Evolutionary conservation across 2,888 invertebrate genomes (phyloP).

Genomic region (Lasioglossum zephyrum): DNA sequence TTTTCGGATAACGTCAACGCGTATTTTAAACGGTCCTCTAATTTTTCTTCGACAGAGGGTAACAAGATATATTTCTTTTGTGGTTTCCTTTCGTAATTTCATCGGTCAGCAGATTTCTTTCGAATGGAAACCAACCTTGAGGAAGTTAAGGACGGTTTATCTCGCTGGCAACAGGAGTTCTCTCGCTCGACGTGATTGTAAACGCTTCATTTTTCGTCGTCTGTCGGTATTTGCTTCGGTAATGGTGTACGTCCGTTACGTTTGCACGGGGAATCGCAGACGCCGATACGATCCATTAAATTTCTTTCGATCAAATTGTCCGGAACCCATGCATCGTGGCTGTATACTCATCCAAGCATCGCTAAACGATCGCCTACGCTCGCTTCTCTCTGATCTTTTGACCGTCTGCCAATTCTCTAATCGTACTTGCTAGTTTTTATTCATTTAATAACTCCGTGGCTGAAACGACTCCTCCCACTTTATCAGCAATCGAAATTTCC

Average conservation of each 20-base stretch:
- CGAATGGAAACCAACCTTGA: not conserved
- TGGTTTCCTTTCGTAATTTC: not conserved
- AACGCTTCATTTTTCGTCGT: slow-evolving; percentile 11
- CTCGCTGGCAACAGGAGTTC: not conserved
- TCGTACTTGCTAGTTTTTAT: not conserved
- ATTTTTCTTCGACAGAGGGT: not conserved
- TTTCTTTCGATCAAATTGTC: slow-evolving; percentile 17
- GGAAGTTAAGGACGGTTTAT: not conserved
- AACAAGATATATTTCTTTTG: slow-evolving; percentile 1
- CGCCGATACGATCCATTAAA: slow-evolving; percentile 13
- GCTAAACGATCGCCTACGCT: not conserved
- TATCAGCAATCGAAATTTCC: not conserved
- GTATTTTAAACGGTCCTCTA: not conserved
- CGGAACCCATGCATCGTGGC: slow-evolving; percentile 12
- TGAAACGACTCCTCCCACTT: not conserved
- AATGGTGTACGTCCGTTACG: slow-evolving; percentile 1
- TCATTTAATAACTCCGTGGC: not conserved
- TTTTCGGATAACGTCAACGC: not conserved
- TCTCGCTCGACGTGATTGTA: slow-evolving; percentile 4
- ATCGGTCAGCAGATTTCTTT: slow-evolving; percentile 16
- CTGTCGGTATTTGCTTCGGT: slow-evolving; percentile 10
- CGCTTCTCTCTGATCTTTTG: not conserved
- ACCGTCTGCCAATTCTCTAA: slow-evolving; percentile 14
- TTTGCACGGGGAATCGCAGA: not conserved
- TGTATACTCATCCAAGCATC: slow-evolving; percentile 3